A percentile compares a stretch with the other conserved stretches of the same genome.
phyloP scores from a whole-genome alignment of 2,113 vertebrate genomes.

The Salvelinus alpinus region DNA sequence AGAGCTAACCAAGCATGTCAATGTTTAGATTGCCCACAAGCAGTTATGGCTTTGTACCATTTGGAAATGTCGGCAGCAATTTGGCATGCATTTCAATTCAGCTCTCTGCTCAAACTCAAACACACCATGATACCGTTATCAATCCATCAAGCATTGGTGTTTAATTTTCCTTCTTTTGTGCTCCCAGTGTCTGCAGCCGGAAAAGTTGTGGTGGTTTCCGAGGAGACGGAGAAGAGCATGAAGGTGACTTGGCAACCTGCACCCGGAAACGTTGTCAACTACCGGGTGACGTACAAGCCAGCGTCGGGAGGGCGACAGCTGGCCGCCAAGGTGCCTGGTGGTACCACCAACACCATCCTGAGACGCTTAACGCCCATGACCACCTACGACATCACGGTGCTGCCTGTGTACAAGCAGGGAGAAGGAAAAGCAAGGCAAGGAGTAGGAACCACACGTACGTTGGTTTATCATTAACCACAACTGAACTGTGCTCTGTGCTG shows the following conservation, averaged over 20 bases:
- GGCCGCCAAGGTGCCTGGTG: conserved; percentile 82
- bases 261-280: conserved; percentile 88
- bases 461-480: conserved; percentile 19
- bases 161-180: conserved; percentile 3
- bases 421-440: conserved; percentile 91
- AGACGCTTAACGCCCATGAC: conserved; percentile 86
- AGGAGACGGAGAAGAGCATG: conserved; percentile 91
- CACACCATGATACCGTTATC: background rate
- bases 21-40: conserved; percentile 46
- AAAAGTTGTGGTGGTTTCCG: conserved; percentile 81
- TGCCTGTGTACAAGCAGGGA: conserved; percentile 87
- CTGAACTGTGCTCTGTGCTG: background rate
- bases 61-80: conserved; percentile 36
- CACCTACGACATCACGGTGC: conserved; percentile 87
- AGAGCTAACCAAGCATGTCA: conserved; percentile 33
- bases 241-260: conserved; percentile 88
- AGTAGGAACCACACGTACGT: conserved; percentile 91
- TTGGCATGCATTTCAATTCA: conserved; percentile 12
- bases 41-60: conserved; percentile 36
- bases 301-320: conserved; percentile 81
- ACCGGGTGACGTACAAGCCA: conserved; percentile 88
- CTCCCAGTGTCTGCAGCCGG: conserved; percentile 81
- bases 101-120: conserved; percentile 12
- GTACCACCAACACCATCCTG: conserved; percentile 79
- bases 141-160: conserved; percentile 8